phyloP scores from a whole-genome alignment of 2,888 invertebrate genomes.

The Limenitis camilla region DNA sequence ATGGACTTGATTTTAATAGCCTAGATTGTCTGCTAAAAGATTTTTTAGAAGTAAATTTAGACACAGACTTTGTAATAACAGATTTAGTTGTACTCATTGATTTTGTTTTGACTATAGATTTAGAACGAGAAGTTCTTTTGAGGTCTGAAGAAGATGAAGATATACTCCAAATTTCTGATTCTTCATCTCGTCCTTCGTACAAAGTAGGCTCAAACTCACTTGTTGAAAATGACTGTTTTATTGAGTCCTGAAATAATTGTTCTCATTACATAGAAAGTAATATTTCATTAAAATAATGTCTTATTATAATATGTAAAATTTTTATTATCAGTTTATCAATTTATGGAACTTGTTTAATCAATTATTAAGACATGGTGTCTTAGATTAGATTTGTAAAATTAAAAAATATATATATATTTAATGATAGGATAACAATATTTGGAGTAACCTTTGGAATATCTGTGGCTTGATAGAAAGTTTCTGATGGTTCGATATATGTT shows the following conservation, averaged over 20 bases:
- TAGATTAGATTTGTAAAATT: no score
- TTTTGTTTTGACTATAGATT: constrained; percentile 31
- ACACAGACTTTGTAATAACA: constrained; percentile 25
- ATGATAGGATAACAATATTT: neutral
- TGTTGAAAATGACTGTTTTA: constrained; percentile 32
- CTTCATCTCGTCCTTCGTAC: constrained; percentile 34
- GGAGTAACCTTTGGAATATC: constrained; percentile 23
- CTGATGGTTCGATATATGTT: constrained; percentile 38
- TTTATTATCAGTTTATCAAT: no score
- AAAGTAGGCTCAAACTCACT: constrained; percentile 34
- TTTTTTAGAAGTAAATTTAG: constrained; percentile 33
- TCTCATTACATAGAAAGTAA: neutral
- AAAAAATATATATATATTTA: no score
- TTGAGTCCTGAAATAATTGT: constrained; percentile 21
- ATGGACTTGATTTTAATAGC: constrained; percentile 21
- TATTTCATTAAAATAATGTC: no score
- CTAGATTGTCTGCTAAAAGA: constrained; percentile 28
- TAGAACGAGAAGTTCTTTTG: constrained; percentile 32
- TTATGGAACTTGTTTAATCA: no score
- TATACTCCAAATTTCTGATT: constrained; percentile 41
- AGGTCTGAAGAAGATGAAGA: constrained; percentile 31
- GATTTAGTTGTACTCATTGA: constrained; percentile 28
- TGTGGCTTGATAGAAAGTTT: constrained; percentile 35
- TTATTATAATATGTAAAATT: no score
- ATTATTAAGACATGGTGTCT: no score